These are phyloP conservation scores for Allygus modestus DNA, from an alignment of 2,888 invertebrate genomes.

Conservation along the genomic window DNA sequence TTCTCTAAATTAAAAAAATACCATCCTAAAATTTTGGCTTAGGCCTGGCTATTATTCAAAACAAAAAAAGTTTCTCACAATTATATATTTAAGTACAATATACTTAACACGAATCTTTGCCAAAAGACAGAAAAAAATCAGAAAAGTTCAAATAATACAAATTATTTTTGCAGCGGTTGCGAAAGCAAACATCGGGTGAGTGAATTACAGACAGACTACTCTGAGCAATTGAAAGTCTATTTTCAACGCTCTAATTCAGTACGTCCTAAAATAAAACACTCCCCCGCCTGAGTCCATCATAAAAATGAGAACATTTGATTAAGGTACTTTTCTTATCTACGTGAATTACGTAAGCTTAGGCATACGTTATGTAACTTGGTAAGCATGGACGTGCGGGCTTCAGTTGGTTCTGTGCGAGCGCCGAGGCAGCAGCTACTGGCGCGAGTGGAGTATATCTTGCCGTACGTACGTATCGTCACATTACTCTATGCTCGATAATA, in stretches of 20 bases:
- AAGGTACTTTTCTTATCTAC: conserved; percentile 13
- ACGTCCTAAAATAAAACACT: conserved; percentile 3
- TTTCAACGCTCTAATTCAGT: neutral
- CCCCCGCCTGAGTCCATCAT: neutral
- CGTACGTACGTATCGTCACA: neutral
- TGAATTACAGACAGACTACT: neutral
- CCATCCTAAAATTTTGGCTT: too few species aligned
- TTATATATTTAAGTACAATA: too few species aligned
- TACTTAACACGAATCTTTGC: too few species aligned
- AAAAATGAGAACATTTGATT: conserved; percentile 11
- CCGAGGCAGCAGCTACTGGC: neutral
- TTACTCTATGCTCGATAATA: neutral
- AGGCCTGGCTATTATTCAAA: too few species aligned
- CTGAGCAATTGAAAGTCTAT: conserved; percentile 4
- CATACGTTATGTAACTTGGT: conserved; percentile 14
- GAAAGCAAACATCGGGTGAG: neutral
- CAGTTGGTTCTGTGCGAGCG: neutral
- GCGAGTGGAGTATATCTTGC: conserved; percentile 17
- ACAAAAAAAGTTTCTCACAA: too few species aligned
- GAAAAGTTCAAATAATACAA: neutral
- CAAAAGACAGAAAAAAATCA: too few species aligned
- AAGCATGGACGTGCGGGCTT: neutral
- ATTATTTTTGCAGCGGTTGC: neutral
- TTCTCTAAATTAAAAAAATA: too few species aligned
- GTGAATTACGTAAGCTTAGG: conserved; percentile 29